These are phyloP conservation scores for Corvus hawaiiensis DNA, from an alignment of 2,113 vertebrate species.

Conservation along the genomic window DNA sequence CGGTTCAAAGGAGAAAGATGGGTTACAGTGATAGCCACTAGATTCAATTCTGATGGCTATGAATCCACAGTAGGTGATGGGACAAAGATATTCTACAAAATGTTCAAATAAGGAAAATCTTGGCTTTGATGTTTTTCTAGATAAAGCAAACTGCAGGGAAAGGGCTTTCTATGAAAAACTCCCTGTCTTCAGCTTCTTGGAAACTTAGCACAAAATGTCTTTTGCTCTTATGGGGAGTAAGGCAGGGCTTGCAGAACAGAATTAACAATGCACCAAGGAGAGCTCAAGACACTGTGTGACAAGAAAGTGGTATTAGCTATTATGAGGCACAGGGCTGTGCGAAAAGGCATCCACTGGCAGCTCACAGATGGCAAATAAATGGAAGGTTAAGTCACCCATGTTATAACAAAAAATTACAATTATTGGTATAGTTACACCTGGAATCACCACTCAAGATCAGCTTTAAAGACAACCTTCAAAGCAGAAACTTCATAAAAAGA, in stretches of 20 bases:
- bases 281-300: not conserved
- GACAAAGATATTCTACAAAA: not conserved
- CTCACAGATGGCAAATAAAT: not conserved
- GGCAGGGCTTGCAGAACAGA: not conserved
- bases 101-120: not conserved
- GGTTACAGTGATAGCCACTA: not conserved
- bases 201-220: not conserved
- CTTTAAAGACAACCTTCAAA: not conserved
- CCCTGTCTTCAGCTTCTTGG: not conserved
- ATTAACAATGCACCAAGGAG: not conserved
- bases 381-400: not conserved
- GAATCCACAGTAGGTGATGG: not conserved
- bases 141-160: not conserved
- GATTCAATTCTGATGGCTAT: not conserved
- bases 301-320: not conserved
- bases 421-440: not conserved
- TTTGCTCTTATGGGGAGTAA: not conserved
- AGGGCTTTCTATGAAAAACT: not conserved
- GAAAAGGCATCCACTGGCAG: not conserved
- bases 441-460: not conserved
- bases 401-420: not conserved
- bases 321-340: not conserved
- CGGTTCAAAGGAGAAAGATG: not conserved
- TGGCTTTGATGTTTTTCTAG: not conserved
- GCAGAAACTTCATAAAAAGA: not conserved